Percentiles rank a stretch among this genome's conserved stretches.
Evolutionary conservation across 2,888 invertebrate genomes (phyloP).

Genomic region (Ochropleura leucogaster): DNA sequence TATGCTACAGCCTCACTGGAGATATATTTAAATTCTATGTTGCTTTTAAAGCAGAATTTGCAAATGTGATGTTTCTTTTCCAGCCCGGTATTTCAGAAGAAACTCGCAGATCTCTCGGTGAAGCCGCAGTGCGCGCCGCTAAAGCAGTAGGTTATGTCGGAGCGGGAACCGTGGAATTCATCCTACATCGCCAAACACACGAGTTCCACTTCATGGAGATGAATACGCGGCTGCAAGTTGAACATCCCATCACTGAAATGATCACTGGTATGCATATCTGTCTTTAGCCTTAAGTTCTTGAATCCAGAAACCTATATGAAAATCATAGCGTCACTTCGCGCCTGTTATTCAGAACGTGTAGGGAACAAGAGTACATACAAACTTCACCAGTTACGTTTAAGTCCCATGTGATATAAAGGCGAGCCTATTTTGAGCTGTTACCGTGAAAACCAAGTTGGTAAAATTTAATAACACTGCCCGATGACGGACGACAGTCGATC

Average conservation of each 20-base stretch:
- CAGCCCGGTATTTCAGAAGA: slow-evolving; percentile 96
- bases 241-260: slow-evolving; percentile 99
- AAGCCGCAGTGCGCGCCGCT: slow-evolving; percentile 98
- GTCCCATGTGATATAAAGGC: too few relatives aligned
- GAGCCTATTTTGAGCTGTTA: too few relatives aligned
- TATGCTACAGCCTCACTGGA: too few relatives aligned
- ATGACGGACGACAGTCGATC: too few relatives aligned
- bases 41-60: neutral
- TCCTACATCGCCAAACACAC: slow-evolving; percentile 95
- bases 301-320: neutral
- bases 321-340: neutral
- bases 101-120: slow-evolving; percentile 94
- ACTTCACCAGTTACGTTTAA: too few relatives aligned
- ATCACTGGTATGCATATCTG: slow-evolving; percentile 93
- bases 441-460: too few relatives aligned
- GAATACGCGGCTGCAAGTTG: slow-evolving; percentile 99
- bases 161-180: slow-evolving; percentile 99
- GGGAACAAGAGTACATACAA: too few relatives aligned
- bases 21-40: too few relatives aligned
- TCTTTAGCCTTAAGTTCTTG: neutral
- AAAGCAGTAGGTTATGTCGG: slow-evolving; percentile 99
- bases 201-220: slow-evolving; percentile 99
- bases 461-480: too few relatives aligned
- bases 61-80: slow-evolving; percentile 16
- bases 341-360: neutral